A percentile compares a stretch with the other conserved stretches of the same genome.
These are phyloP conservation scores for Cardiocondyla obscurior DNA, from an alignment of 1,140 invertebrate genomes.

Conservation along the genomic window DNA sequence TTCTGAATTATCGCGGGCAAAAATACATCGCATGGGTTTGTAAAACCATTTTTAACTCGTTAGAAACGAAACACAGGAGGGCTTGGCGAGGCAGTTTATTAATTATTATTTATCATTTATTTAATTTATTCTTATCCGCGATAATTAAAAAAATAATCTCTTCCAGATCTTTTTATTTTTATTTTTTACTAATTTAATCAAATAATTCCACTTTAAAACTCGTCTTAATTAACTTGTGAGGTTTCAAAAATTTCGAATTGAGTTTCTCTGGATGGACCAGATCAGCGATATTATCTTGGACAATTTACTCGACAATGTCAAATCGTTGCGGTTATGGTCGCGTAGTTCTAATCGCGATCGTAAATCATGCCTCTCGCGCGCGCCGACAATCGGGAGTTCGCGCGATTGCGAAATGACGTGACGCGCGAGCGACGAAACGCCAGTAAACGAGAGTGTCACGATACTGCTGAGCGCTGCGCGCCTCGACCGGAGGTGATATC, in stretches of 20 bases:
- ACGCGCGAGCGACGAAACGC: conserved; percentile 23
- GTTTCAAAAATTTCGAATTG: background rate
- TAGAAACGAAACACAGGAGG: background rate
- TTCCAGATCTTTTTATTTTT: no score
- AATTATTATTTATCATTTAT: no score
- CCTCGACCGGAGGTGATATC: conserved; percentile 20
- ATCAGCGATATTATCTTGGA: background rate
- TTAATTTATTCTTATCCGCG: no score
- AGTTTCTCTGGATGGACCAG: background rate
- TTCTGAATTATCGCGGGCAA: background rate
- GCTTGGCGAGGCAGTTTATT: background rate
- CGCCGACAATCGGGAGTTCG: conserved; percentile 12
- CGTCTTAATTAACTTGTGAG: background rate
- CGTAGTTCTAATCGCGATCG: conserved; percentile 34
- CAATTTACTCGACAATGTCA: conserved; percentile 17
- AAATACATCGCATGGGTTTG: no score
- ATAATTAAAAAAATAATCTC: no score
- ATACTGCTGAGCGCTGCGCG: conserved; percentile 23
- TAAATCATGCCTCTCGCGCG: conserved; percentile 30
- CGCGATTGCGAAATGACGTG: conserved; percentile 40
- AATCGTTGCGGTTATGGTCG: conserved; percentile 22
- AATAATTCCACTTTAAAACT: background rate
- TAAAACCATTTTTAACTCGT: background rate
- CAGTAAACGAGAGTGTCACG: conserved; percentile 1
- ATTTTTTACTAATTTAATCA: background rate